These are phyloP conservation scores for Fistularia commersonii DNA, from an alignment of 2,797 vertebrate species.

Conservation along the genomic window DNA sequence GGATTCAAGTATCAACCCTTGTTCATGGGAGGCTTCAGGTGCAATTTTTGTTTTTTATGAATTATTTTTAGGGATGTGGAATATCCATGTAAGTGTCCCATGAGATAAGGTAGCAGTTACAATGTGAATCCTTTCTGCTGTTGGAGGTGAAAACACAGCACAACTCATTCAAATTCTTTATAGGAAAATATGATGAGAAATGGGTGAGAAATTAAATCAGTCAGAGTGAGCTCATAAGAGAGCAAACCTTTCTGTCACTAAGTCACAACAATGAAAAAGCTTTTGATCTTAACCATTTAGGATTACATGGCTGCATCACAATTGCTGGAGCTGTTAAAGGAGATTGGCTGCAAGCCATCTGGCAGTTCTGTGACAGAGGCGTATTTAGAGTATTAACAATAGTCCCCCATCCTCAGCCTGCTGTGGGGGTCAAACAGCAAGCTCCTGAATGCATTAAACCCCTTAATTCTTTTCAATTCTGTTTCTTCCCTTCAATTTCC, in stretches of 20 bases:
- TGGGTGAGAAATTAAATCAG: constrained; percentile 20
- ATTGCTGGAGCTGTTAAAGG: constrained; percentile 27
- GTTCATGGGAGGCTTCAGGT: no score
- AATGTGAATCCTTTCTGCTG: no score
- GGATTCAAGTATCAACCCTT: no score
- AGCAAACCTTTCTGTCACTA: constrained; percentile 34
- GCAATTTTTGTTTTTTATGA: no score
- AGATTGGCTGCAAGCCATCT: constrained; percentile 54
- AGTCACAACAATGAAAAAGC: constrained; percentile 38
- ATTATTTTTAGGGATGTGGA: no score
- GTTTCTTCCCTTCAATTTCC: no score
- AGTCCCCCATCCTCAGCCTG: constrained; percentile 11
- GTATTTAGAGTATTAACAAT: constrained; percentile 35
- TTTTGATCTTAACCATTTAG: constrained; percentile 51
- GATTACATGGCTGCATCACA: constrained; percentile 16
- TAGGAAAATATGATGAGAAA: no score
- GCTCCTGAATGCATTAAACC: neutral
- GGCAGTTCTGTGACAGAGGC: constrained; percentile 27
- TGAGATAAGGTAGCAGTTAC: no score
- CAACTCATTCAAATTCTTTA: no score
- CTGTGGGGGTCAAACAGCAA: neutral
- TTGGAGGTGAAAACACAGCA: no score
- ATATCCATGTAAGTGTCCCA: no score
- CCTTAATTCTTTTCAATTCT: no score
- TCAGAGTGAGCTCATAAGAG: constrained; percentile 45